phyloP scores from a whole-genome alignment of 2,797 vertebrate species.

The Pteropus rufus region DNA sequence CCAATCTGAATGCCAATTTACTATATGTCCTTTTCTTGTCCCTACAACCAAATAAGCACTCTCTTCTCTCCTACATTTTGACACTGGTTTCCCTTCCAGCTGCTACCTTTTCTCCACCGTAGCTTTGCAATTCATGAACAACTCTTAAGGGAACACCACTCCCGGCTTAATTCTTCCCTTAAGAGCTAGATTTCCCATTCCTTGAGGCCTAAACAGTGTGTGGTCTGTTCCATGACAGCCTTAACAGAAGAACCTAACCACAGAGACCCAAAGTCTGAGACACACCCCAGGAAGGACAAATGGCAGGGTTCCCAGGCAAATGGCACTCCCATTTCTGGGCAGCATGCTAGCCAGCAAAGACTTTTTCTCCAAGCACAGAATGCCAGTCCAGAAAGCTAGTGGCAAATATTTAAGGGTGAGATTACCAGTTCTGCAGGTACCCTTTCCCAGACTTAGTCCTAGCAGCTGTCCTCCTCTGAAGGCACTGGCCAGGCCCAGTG shows the following conservation, averaged over 20 bases:
- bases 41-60: background rate
- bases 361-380: background rate
- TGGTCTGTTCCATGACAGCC: background rate
- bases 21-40: background rate
- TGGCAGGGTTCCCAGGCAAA: background rate
- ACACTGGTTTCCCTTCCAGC: background rate
- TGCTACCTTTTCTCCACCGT: background rate
- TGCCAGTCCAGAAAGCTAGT: background rate
- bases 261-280: background rate
- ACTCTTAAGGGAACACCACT: background rate
- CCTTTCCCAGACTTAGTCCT: background rate
- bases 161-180: background rate
- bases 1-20: background rate
- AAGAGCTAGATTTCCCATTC: background rate
- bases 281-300: background rate
- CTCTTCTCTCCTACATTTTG: background rate
- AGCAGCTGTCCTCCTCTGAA: background rate
- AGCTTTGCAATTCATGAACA: background rate
- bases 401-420: background rate
- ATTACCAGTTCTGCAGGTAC: background rate
- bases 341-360: background rate
- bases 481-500: background rate
- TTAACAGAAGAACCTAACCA: background rate
- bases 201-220: background rate
- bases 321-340: background rate